Evolutionary conservation across 2,113 vertebrate species (phyloP), one percentile per base, ranked within the genome.

Genomic region (Nycticebus coucang): DNA sequence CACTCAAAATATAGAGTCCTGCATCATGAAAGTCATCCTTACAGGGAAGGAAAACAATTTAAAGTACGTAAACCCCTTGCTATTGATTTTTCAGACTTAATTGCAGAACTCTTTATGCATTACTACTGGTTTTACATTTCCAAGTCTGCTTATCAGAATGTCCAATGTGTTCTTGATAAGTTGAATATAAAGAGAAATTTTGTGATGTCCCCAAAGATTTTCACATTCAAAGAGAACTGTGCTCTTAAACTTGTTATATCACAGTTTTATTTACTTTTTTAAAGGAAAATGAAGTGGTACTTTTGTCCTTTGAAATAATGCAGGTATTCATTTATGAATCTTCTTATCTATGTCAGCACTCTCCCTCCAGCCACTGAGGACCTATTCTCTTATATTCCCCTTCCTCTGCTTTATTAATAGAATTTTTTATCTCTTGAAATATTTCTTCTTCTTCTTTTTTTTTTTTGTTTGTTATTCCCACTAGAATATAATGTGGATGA

Each of bases 181-280:
- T 87, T 83, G 92, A 91, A 71, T 57, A 41, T 86, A 62, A 60
- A 95, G 55, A 89, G 53, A 80, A 69, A 62, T 87, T 97, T 94
- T 92, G 55, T 84, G 77, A 90, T 45, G 5, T 95, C 87, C 84
- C 60, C 33, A n/a, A 87, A 93, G 91, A 87, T 87, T 96, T 95
- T 94, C 82, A 95, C 68, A 88, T 95, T 97, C 82, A 37, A 33
- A 92, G 91, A 90, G 81, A 91, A 53, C 14, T 57, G 6, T 68
- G 57, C 28, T 91, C 66, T 96, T 92, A 21, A 21, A 33, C 35
- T 82, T 92, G 12, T 60, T 87, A 19, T 82, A 90, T 79, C 78
- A n/a, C 22, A 86, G 35, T 78, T 90, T 89, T 72, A 13, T 85
- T 89, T 88, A 26, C 55, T 88, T 72, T 33, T 82, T 94, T 64